These are phyloP conservation scores for Oryctes rhinoceros DNA, from an alignment of 1,140 invertebrate species.

Conservation along the genomic window DNA sequence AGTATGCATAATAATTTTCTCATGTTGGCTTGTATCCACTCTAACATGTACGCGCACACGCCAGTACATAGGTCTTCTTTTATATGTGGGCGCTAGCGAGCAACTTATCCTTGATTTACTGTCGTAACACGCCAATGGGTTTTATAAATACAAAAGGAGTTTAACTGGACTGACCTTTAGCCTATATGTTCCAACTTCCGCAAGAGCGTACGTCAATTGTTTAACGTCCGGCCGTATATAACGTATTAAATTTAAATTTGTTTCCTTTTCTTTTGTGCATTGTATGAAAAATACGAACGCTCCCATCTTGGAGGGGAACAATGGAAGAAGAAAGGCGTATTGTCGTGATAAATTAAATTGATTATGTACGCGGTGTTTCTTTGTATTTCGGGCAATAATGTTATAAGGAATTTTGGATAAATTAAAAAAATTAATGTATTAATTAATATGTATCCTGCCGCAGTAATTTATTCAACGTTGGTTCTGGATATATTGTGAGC, in stretches of 20 bases:
- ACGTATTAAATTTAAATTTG: constrained; percentile 7
- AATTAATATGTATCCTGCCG: too few species aligned
- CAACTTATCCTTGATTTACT: constrained; percentile 20
- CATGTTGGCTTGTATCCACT: too few species aligned
- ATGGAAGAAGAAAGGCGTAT: not conserved
- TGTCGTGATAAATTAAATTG: not conserved
- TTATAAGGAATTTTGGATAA: too few species aligned
- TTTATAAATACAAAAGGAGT: constrained; percentile 32
- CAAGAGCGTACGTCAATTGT: constrained; percentile 24
- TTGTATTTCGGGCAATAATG: too few species aligned
- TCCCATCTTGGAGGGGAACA: not conserved
- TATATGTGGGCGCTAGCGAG: not conserved
- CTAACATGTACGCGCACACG: too few species aligned
- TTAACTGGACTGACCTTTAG: constrained; percentile 29
- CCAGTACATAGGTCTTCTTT: not conserved
- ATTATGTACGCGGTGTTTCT: not conserved
- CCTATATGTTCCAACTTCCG: constrained; percentile 32
- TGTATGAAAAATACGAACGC: constrained; percentile 10
- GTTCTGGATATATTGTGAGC: too few species aligned
- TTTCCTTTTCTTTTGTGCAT: constrained; percentile 23
- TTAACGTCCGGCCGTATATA: constrained; percentile 10
- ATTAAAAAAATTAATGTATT: too few species aligned
- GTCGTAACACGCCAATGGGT: not conserved
- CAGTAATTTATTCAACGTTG: too few species aligned
- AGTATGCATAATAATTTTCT: too few species aligned